Percentiles rank a stretch among this genome's conserved stretches.
These are phyloP conservation scores for Vultur gryphus DNA, from an alignment of 2,797 vertebrate genomes.

Conservation along the genomic window DNA sequence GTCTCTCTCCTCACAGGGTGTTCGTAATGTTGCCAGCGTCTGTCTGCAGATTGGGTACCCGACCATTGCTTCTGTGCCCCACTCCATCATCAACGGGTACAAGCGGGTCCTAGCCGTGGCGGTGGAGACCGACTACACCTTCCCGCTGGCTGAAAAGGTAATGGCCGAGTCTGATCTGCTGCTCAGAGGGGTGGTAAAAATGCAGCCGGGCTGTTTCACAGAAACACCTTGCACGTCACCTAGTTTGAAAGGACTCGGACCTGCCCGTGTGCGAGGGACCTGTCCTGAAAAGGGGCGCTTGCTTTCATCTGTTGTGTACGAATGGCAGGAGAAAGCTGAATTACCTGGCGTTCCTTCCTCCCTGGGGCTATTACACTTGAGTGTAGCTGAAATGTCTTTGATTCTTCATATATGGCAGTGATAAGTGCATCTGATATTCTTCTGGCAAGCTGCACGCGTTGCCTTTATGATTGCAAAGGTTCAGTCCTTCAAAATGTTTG, in stretches of 20 bases:
- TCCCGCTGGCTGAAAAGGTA: constrained; percentile 97
- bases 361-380: fast-evolving
- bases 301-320: fast-evolving
- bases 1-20: constrained; percentile 77
- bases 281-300: background rate
- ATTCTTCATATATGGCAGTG: fast-evolving
- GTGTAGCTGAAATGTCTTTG: background rate
- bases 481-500: background rate
- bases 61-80: constrained; percentile 92
- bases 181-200: background rate
- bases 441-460: background rate
- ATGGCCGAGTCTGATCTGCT: background rate
- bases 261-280: fast-evolving
- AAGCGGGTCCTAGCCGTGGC: constrained; percentile 92
- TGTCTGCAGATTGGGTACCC: constrained; percentile 97
- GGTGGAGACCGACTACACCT: constrained; percentile 93
- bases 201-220: fast-evolving
- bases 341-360: fast-evolving
- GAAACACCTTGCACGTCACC: fast-evolving
- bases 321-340: background rate
- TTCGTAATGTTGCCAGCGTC: constrained; percentile 94
- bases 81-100: constrained; percentile 93
- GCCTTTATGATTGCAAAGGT: background rate
- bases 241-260: background rate
- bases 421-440: fast-evolving